Evolutionary conservation across 2,888 invertebrate species (phyloP).

Genomic region (Blastobasis adustella): DNA sequence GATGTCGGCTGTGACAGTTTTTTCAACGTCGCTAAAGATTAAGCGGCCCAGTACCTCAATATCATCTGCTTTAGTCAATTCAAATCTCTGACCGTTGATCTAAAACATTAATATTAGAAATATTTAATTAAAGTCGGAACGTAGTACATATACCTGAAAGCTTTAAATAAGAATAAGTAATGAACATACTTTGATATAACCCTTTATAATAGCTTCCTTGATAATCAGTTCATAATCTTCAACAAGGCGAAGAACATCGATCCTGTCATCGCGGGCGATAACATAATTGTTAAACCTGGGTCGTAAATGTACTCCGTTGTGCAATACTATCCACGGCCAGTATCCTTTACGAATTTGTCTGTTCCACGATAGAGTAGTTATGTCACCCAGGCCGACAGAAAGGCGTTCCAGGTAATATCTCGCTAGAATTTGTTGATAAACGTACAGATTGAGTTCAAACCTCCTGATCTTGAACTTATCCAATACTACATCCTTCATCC

Average conservation of each 20-base stretch:
- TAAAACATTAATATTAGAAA: not conserved
- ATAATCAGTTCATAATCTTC: conserved; percentile 70
- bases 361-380: conserved; percentile 59
- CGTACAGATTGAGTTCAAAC: conserved; percentile 74
- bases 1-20: conserved; percentile 27
- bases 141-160: not conserved
- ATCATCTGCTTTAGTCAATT: conserved; percentile 61
- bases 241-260: conserved; percentile 36
- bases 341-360: conserved; percentile 65
- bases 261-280: conserved; percentile 39
- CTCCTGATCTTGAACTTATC: conserved; percentile 50
- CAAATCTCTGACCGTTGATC: conserved; percentile 35
- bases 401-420: conserved; percentile 73
- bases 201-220: conserved; percentile 72
- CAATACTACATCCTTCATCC: conserved; percentile 67
- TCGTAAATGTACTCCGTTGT: conserved; percentile 72
- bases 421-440: conserved; percentile 80
- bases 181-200: conserved; percentile 52
- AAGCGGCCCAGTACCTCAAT: conserved; percentile 71
- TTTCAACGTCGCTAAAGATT: conserved; percentile 61
- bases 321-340: conserved; percentile 71
- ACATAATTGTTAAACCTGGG: conserved; percentile 62
- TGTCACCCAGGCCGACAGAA: conserved; percentile 60
- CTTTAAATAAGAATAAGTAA: not conserved
- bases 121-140: not conserved